A percentile compares a stretch with the other conserved stretches of the same genome.
These are phyloP conservation scores for Puma concolor DNA, from an alignment of 2,113 vertebrate species.

Conservation along the genomic window DNA sequence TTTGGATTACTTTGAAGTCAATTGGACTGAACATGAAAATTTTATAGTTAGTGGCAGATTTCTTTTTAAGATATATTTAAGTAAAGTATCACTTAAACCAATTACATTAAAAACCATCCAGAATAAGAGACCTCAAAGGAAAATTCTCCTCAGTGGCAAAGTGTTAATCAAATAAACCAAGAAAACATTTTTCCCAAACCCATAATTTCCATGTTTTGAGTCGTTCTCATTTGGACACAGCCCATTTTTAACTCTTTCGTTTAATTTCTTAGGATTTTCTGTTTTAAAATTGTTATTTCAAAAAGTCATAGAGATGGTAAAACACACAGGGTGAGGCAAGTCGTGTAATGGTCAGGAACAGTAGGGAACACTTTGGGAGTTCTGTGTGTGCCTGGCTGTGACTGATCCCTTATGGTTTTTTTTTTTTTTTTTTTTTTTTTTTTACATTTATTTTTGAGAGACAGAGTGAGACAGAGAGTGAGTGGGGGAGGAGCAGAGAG, in stretches of 20 bases:
- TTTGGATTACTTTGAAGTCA: constrained; percentile 70
- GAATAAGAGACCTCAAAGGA: constrained; percentile 69
- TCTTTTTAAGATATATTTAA: constrained; percentile 71
- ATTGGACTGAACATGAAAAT: constrained; percentile 71
- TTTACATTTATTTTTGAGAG: too few species aligned
- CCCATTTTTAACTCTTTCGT: not conserved
- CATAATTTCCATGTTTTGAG: constrained; percentile 45
- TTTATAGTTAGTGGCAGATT: constrained; percentile 71
- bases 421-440: not conserved
- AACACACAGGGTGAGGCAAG: not conserved
- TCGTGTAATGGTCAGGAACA: not conserved
- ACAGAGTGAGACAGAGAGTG: too few species aligned
- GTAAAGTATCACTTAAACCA: constrained; percentile 65
- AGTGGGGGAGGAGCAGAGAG: too few species aligned
- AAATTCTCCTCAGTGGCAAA: constrained; percentile 51
- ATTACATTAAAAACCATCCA: constrained; percentile 70
- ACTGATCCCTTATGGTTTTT: not conserved
- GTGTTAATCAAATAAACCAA: constrained; percentile 76
- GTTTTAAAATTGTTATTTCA: not conserved
- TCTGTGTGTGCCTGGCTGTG: not conserved
- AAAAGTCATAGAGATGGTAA: not conserved
- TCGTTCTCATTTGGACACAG: constrained; percentile 1
- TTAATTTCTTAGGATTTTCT: not conserved
- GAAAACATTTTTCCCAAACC: constrained; percentile 48
- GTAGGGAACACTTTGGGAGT: not conserved